Conservation (phyloP, 1,140 invertebrate genomes). For the Conus ventricosus region DNA sequence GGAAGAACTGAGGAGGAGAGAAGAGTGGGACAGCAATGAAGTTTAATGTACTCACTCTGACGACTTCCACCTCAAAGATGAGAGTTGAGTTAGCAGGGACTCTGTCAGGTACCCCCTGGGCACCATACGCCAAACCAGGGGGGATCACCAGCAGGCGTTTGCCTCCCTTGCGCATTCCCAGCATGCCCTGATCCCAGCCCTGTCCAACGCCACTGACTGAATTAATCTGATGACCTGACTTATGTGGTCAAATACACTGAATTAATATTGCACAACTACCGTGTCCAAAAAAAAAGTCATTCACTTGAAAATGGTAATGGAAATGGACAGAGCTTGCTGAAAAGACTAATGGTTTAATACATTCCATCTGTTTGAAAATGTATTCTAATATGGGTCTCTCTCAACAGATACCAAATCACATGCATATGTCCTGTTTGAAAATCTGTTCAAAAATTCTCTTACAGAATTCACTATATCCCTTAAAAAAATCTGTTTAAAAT, state of each 20-base stretch:
- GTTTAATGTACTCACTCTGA: conserved; percentile 63
- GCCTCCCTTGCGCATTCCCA: conserved; percentile 72
- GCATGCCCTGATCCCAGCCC: conserved; percentile 73
- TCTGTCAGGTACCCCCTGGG: conserved; percentile 63
- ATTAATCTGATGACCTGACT: background rate
- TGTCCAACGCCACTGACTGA: conserved; percentile 34
- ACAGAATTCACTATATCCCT: too few relatives aligned
- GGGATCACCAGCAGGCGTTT: conserved; percentile 73
- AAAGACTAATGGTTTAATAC: too few relatives aligned
- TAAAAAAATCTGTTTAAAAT: too few relatives aligned
- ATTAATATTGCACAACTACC: background rate
- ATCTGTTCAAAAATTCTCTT: too few relatives aligned
- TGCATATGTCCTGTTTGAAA: too few relatives aligned
- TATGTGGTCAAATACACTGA: background rate
- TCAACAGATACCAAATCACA: too few relatives aligned
- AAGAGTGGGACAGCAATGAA: too few relatives aligned
- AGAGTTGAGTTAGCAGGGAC: conserved; percentile 72
- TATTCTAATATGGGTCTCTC: too few relatives aligned
- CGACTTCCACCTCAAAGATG: conserved; percentile 71
- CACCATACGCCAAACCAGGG: conserved; percentile 70
- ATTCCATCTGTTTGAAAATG: too few relatives aligned
- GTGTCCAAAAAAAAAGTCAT: background rate
- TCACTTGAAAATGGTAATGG: background rate
- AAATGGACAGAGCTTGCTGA: background rate
- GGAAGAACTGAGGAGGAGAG: too few relatives aligned